A percentile compares a stretch with the other conserved stretches of the same genome.
Conservation (phyloP, 2,888 invertebrate genomes). For the Drosophila imparisetae region DNA sequence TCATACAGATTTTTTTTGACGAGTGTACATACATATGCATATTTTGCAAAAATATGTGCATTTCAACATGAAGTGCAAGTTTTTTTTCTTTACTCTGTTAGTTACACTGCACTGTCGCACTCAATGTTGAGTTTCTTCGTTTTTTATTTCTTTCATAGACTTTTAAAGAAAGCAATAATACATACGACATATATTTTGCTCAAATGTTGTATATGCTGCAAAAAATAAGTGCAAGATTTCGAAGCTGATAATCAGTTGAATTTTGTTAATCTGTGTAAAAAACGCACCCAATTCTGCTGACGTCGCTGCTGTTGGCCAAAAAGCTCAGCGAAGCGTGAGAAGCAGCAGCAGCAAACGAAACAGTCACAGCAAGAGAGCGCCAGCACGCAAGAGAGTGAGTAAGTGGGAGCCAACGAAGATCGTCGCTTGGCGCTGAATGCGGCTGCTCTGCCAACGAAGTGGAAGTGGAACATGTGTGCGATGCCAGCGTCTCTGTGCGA, state of each 20-base stretch:
- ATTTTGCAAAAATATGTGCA: slow-evolving; percentile 3
- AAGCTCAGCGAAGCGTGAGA: slow-evolving; percentile 69
- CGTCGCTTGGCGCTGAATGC: slow-evolving; percentile 33
- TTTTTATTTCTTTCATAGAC: not conserved
- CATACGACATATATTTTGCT: not conserved
- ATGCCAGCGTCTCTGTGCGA: slow-evolving; percentile 7
- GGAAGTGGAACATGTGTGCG: slow-evolving; percentile 67
- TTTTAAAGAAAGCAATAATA: not conserved
- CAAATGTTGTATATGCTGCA: not conserved
- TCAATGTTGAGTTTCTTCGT: not conserved
- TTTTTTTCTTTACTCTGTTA: not conserved
- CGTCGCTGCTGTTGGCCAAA: slow-evolving; percentile 62
- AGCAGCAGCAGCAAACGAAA: not conserved
- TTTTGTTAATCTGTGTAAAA: slow-evolving; percentile 47
- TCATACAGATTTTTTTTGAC: not conserved
- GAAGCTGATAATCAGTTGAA: not conserved
- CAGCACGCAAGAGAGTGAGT: slow-evolving; percentile 35
- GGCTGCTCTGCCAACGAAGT: slow-evolving; percentile 62
- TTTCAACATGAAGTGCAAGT: slow-evolving; percentile 10
- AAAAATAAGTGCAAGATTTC: not conserved
- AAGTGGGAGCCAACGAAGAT: slow-evolving; percentile 37
- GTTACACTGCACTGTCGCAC: slow-evolving; percentile 36
- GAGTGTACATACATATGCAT: not conserved
- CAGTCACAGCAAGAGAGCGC: slow-evolving; percentile 9
- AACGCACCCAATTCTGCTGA: slow-evolving; percentile 57